phyloP scores from a whole-genome alignment of 2,113 vertebrate genomes.

The Xiphias gladius region DNA sequence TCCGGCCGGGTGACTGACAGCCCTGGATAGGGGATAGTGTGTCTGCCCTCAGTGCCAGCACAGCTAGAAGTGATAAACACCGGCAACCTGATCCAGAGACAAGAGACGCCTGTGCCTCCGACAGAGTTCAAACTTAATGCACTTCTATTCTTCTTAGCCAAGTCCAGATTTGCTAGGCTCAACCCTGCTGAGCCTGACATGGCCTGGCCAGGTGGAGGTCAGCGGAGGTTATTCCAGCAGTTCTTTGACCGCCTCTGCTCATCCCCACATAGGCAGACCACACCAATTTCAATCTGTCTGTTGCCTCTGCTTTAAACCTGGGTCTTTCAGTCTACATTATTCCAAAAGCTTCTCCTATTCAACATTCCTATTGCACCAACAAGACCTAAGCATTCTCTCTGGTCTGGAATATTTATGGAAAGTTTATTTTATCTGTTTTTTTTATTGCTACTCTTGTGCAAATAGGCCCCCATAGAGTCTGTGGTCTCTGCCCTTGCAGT shows the following conservation, averaged over 20 bases:
- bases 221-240: constrained; percentile 34
- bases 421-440: constrained; percentile 84
- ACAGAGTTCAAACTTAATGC: constrained; percentile 92
- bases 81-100: constrained; percentile 92
- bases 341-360: constrained; percentile 69
- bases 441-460: constrained; percentile 82
- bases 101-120: constrained; percentile 89
- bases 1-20: constrained; percentile 90
- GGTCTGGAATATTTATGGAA: constrained; percentile 81
- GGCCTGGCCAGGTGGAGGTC: constrained; percentile 57
- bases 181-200: constrained; percentile 27
- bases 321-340: constrained; percentile 64
- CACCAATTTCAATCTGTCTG: constrained; percentile 61
- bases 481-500: constrained; percentile 80
- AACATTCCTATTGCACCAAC: constrained; percentile 70
- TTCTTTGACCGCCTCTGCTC: constrained; percentile 34
- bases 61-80: constrained; percentile 94
- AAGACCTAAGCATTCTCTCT: constrained; percentile 77
- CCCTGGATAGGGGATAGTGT: constrained; percentile 92
- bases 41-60: constrained; percentile 89
- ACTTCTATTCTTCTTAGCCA: constrained; percentile 78
- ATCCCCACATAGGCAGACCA: constrained; percentile 35
- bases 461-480: constrained; percentile 80
- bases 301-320: constrained; percentile 47
- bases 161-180: constrained; percentile 62